Base-by-base conservation (phyloP, 1,140 invertebrate species). In the Phortica variegata region DNA sequence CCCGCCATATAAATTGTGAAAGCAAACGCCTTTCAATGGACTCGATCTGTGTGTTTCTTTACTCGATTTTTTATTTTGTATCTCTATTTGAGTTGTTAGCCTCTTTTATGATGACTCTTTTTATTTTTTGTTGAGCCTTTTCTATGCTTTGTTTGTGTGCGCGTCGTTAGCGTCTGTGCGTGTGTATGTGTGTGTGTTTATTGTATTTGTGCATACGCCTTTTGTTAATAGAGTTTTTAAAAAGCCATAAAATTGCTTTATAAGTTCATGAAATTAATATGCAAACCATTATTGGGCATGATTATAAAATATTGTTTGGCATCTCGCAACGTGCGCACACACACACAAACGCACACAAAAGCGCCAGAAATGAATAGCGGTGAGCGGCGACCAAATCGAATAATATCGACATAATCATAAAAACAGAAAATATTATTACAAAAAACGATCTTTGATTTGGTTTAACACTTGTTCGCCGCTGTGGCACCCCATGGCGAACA, bases 211-310 rank as follows among this genome's bases (percentile, higher is more conserved):
- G 60, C 63, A 66, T 45, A 41, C 29, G 47, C 54, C 39, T 58
- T 31, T 68, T 68, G 63, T 66, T 66, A 66, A 66, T 66, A 56
- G 60, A 52, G 63, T 63, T 68, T 65, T 66, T 66, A 66, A 66
- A 66, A 66, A 51, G 63, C 63, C 60, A 66, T 66, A 68, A 66
- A 66, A 66, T 53, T 60, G 60, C 63, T 66, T 68, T 66, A 66
- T 66, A 66, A 56, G 60, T 53, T 52, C 57, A 60, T 47, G 63
- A 68, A 68, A 66, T 66, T 66, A 66, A 66, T 66, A 68, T 63
- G 63, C 63, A 51, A 49, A 68, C 63, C 63, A 66, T 68, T 66
- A 68, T 68, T 60, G 60, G 60, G 62, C 57, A 57, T 66, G 65
- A 66, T 68, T 68, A 68, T 66, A 66, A 66, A 63, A 66, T 66